Conservation (phyloP, 2,888 invertebrate genomes). For the Saturnia japonica region DNA sequence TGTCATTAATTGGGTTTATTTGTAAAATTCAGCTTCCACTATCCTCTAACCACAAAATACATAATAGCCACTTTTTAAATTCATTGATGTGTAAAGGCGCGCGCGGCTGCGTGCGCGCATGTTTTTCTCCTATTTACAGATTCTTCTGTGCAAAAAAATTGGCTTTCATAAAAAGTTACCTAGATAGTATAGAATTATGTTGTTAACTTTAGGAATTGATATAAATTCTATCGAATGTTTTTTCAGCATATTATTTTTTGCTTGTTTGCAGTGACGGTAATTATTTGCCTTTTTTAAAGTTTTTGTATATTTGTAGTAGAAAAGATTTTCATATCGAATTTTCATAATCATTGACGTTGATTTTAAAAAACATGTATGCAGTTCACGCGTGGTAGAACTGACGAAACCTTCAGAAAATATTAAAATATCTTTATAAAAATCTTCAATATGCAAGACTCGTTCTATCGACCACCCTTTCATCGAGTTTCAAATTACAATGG, state of each 20-base stretch:
- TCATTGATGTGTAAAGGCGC: conserved; percentile 64
- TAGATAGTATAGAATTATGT: not conserved
- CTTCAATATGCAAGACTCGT: too few species aligned
- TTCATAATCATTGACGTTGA: too few species aligned
- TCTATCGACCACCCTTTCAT: too few species aligned
- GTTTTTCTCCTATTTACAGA: conserved; percentile 68
- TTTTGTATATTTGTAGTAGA: not conserved
- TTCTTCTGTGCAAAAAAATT: conserved; percentile 8
- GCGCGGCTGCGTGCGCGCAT: conserved; percentile 58
- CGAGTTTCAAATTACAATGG: too few species aligned
- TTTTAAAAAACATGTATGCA: too few species aligned
- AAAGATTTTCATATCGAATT: not conserved
- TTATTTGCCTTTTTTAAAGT: not conserved
- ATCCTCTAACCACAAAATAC: conserved; percentile 15
- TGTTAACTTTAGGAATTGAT: not conserved
- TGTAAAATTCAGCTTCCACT: not conserved
- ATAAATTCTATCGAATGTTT: not conserved
- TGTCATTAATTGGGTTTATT: not conserved
- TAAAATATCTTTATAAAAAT: too few species aligned
- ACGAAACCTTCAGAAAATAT: too few species aligned
- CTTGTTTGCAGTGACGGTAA: not conserved
- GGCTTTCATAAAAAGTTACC: conserved; percentile 1
- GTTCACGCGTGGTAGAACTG: too few species aligned
- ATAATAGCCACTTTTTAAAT: conserved; percentile 70
- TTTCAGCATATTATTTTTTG: not conserved